These are phyloP conservation scores for Acridotheres tristis DNA, from an alignment of 2,797 vertebrate genomes.

Conservation along the genomic window DNA sequence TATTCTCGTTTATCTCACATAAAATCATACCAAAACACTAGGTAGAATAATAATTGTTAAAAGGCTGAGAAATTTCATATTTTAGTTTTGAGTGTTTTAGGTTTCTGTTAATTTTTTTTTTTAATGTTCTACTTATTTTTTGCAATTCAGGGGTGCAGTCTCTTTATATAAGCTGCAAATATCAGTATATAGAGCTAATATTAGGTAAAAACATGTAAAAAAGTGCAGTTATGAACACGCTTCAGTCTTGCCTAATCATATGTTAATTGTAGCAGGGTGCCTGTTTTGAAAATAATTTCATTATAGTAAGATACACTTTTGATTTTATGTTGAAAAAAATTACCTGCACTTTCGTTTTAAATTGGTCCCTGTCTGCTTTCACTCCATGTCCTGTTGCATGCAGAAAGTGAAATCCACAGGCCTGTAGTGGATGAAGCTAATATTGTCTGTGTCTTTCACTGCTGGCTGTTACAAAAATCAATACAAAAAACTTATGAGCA, in stretches of 20 bases:
- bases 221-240: not conserved
- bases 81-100: not conserved
- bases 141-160: not conserved
- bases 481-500: slow-evolving; percentile 70
- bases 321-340: not conserved
- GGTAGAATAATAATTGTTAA: not conserved
- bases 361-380: not conserved
- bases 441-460: slow-evolving; percentile 69
- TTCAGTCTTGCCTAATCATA: not conserved
- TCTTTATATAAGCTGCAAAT: not conserved
- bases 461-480: slow-evolving; percentile 70
- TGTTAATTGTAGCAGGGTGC: not conserved
- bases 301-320: not conserved
- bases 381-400: slow-evolving; percentile 19
- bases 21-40: not conserved
- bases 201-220: not conserved
- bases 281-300: not conserved
- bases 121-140: not conserved
- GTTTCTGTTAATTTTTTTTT: not conserved
- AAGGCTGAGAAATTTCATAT: not conserved
- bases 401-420: slow-evolving; percentile 53
- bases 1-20: not conserved
- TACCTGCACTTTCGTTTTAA: not conserved
- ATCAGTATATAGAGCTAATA: not conserved
- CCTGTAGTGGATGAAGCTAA: slow-evolving; percentile 54